Base-by-base conservation (phyloP, 2,888 invertebrate species). In the Clusia tigrina region DNA sequence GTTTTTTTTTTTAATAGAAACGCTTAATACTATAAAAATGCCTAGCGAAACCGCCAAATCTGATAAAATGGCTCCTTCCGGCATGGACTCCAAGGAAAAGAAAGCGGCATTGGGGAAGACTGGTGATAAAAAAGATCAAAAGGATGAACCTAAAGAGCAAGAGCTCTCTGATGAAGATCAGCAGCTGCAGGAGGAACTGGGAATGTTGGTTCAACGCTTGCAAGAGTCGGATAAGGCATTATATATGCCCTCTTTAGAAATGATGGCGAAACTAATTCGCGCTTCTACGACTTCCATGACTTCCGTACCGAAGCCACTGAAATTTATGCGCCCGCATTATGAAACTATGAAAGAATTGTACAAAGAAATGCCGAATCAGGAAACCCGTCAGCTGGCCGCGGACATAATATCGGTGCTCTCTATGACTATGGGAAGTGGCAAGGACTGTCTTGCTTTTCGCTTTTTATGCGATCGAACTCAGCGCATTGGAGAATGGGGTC, bases 251-350 rank as follows among this genome's bases (percentile, higher is more conserved):
- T 92, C 98, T 0, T 84, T 99, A 69, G 95, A 98, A 82, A 92
- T 92, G 84, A 85, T 99, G 78, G 89, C 95, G 63, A 91, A 91
- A 71, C 88, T 95, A 66, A 99, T 99, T 68, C 88, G 95, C 64
- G 95, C 96, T 1, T 97, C 98, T 0, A 99, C 99, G 1, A 98
- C 98, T 1, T 98, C 98, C 0, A 99, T 99, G 98, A 99, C 99
- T 1, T 97, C 98, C 60, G 99, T 99, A 2, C 99, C 99, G 0
- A 99, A 99, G 83, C 99, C 99, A 0, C 83, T 99, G 63, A 99
- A 99, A 84, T 98, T 98, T 81, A 88, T 99, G 84, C 88, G 96
- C 57, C 91, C 91, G 32, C 96, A 97, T 82, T 99, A 96, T 83
- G 91, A 90, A 42, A 88, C 90, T 2, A 88, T 99, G 83, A 98